Evolutionary conservation across 1,140 invertebrate species (phyloP).

Genomic region (Caenorhabditis remanei): DNA sequence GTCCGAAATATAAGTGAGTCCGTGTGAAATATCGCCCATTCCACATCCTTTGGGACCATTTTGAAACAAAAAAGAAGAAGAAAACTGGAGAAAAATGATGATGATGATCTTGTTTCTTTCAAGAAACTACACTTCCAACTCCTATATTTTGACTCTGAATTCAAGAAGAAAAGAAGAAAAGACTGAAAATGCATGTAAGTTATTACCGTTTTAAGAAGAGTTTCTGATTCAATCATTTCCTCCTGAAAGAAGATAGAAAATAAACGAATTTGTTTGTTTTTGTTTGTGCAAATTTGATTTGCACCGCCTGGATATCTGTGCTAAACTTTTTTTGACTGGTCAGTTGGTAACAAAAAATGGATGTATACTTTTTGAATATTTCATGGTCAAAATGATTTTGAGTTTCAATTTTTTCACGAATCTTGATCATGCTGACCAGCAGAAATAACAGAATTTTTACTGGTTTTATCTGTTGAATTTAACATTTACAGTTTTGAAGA

Average conservation of each 20-base stretch:
- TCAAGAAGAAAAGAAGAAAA: not conserved
- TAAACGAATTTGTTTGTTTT: constrained; percentile 7
- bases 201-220: not conserved
- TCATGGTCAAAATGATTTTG: not conserved
- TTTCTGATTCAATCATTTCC: constrained; percentile 9
- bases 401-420: not conserved
- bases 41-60: constrained; percentile 20
- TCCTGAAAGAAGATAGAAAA: not conserved
- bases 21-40: constrained; percentile 30
- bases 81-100: constrained; percentile 2
- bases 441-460: no score
- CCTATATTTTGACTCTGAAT: not conserved
- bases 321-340: constrained; percentile 17
- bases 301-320: not conserved
- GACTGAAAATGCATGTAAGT: constrained; percentile 29
- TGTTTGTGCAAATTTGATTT: constrained; percentile 52
- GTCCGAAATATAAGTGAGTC: constrained; percentile 27
- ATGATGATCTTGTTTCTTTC: constrained; percentile 24
- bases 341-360: not conserved
- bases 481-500: no score
- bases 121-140: not conserved
- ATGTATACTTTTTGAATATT: not conserved
- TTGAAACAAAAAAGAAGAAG: constrained; percentile 18
- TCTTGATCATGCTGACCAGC: no score
- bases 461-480: no score